Base-by-base conservation (phyloP, 2,888 invertebrate genomes). In the Orthonevra nobilis region DNA sequence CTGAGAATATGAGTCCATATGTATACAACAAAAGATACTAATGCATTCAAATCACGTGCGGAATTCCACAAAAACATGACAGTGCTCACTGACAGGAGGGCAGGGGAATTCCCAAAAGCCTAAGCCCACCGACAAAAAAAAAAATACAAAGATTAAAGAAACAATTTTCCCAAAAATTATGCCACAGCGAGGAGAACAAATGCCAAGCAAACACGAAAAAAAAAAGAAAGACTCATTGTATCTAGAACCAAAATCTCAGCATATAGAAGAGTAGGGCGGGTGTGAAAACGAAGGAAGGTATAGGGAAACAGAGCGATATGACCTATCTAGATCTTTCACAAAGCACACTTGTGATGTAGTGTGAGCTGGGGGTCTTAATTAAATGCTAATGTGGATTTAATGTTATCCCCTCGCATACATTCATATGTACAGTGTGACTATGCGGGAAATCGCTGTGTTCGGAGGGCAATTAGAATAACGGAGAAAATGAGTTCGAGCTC, bases 371-470 rank as follows among this genome's bases (percentile, higher is more conserved):
- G 20, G 70, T 66, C 72, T 79, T 77, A 72, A 79, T 79, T 79
- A 72, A 79, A 79, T 79, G 77, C 58, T 79, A 72, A 79, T 79
- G 72, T 46, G 52, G 54, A 72, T 72, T 72, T 66, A 79, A 79
- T 66, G 72, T 54, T 72, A 56, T 28, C 54, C 66, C 72, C 32
- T 36, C 28, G 5, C n/a, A n/a, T n/a, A n/a, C n/a, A n/a, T n/a
- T n/a, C 28, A 46, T 30, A 50, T 36, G 17, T n/a, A n/a, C 15
- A 20, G 38, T n/a, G n/a, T 5, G 23, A 23, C 23, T 40, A 46
- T 12, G 52, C 58, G 50, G 42, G 34, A 64, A 58, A 64, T 32
- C 50, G 44, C 30, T 50, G 42, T 44, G 44, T 38, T 58, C 61
- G 26, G 20, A 60, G 42, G 48, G 72, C 48, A 79, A 72, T 79